Conservation (phyloP, 2,113 vertebrate genomes). For the Trogon melanurus region DNA sequence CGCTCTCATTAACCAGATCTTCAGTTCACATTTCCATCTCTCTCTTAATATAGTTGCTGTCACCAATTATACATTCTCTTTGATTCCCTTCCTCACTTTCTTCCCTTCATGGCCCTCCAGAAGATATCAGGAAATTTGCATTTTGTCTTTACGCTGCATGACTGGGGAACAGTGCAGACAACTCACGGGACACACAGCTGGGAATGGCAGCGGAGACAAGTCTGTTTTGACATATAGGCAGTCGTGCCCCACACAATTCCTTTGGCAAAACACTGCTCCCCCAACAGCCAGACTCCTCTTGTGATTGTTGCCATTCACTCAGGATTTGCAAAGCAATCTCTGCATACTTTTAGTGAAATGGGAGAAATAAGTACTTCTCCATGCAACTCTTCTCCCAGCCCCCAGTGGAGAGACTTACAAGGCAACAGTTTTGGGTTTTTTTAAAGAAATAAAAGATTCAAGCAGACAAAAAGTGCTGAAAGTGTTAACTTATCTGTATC, state of each 20-base stretch:
- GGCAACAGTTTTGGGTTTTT: neutral
- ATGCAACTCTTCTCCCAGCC: neutral
- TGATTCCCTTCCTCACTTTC: conserved; percentile 28
- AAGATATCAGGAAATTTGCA: conserved; percentile 29
- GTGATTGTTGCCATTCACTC: neutral
- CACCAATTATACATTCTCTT: conserved; percentile 45
- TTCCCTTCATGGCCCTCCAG: neutral
- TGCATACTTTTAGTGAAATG: neutral
- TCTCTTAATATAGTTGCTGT: neutral
- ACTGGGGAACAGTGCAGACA: neutral
- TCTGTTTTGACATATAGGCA: neutral
- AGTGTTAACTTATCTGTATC: neutral
- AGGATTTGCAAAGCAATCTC: neutral
- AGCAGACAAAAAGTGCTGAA: neutral
- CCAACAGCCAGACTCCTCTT: neutral
- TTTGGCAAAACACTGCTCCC: neutral
- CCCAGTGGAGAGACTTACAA: neutral
- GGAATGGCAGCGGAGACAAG: neutral
- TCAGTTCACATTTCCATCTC: neutral
- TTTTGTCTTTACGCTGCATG: neutral
- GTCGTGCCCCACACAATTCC: neutral
- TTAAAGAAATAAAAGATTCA: neutral
- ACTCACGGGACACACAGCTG: neutral
- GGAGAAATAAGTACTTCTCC: neutral
- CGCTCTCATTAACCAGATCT: conserved; percentile 27